Evolutionary conservation across 2,113 vertebrate genomes (phyloP).

Genomic region (rabbit (Oryctolagus cuniculus)): mOryCun1.1 NC_091440.1:19018501-19019000

Average conservation of each 20-base stretch:
- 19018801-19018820: conserved; percentile 58
- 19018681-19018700: conserved; percentile 70
- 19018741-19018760: conserved; percentile 67
- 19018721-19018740: not conserved
- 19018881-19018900: conserved; percentile 57
- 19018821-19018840: conserved; percentile 54
- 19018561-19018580: conserved; percentile 48
- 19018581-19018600: conserved; percentile 5
- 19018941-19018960: not conserved
- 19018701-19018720: conserved; percentile 66
- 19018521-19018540: conserved; percentile 53
- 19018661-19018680: conserved; percentile 73
- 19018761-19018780: conserved; percentile 48
- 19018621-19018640: conserved; percentile 62
- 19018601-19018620: conserved; percentile 61
- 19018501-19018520: conserved; percentile 13
- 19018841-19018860: conserved; percentile 37
- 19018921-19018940: not conserved
- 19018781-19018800: conserved; percentile 15
- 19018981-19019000: conserved; percentile 55
- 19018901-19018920: conserved; percentile 55
- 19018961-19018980: not conserved
- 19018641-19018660: conserved; percentile 44
- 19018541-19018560: conserved; percentile 52
- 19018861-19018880: conserved; percentile 50